Evolutionary conservation across 2,797 vertebrate species (phyloP).

Genomic region (Gymnothorax reevesii): DNA sequence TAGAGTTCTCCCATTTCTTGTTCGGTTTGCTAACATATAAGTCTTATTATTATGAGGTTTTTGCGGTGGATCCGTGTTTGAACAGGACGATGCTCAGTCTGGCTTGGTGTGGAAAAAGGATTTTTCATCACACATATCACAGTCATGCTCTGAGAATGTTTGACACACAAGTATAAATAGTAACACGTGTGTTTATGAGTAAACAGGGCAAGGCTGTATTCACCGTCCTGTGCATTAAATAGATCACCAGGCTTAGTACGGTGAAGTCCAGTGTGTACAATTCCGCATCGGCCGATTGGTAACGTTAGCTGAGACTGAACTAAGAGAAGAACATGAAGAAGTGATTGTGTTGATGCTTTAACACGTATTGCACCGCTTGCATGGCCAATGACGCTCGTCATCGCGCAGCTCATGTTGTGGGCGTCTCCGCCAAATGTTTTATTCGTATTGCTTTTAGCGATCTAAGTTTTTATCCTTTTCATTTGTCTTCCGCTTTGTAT

Average conservation of each 20-base stretch:
- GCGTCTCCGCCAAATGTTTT: neutral
- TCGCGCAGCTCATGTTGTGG: neutral
- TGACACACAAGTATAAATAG: neutral
- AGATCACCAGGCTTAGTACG: neutral
- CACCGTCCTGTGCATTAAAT: too few species aligned
- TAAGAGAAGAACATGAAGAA: neutral
- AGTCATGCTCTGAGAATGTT: neutral
- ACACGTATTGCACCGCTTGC: neutral
- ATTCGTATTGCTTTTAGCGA: neutral
- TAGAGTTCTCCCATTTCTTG: too few species aligned
- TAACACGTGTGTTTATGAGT: neutral
- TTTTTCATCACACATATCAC: too few species aligned
- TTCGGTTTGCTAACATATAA: too few species aligned
- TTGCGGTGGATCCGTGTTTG: too few species aligned
- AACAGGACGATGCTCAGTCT: too few species aligned
- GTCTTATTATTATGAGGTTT: too few species aligned
- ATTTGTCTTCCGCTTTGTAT: slow-evolving; percentile 44
- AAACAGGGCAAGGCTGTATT: neutral
- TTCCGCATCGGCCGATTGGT: neutral
- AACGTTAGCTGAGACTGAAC: neutral
- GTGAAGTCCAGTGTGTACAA: neutral
- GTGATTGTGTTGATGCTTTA: neutral
- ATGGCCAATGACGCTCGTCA: neutral
- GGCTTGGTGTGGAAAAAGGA: too few species aligned
- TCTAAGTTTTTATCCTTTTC: neutral